These are phyloP conservation scores for Macrobrachium nipponense DNA, from an alignment of 1,140 invertebrate genomes.

Conservation along the genomic window DNA sequence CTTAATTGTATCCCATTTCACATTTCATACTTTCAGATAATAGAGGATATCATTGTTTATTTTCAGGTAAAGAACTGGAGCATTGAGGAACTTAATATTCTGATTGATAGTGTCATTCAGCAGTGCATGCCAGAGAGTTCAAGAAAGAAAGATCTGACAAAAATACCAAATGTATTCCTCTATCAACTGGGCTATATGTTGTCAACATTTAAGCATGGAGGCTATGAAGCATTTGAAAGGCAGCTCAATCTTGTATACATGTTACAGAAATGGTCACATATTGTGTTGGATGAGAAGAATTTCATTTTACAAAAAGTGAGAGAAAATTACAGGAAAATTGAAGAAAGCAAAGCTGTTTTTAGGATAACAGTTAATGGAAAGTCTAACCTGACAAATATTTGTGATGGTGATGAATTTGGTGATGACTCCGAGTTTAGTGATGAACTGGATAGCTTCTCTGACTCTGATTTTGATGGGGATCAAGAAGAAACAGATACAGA, in stretches of 20 bases:
- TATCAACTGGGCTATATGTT: constrained; percentile 23
- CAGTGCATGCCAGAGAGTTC: background rate
- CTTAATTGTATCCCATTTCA: background rate
- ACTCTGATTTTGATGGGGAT: too few relatives aligned
- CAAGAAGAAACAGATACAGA: too few relatives aligned
- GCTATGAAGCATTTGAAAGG: constrained; percentile 4
- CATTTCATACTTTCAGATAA: background rate
- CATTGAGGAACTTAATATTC: constrained; percentile 24
- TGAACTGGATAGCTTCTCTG: too few relatives aligned
- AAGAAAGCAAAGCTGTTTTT: too few relatives aligned
- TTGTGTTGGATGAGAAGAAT: too few relatives aligned
- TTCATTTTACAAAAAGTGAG: too few relatives aligned
- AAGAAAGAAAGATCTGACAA: background rate
- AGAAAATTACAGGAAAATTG: too few relatives aligned
- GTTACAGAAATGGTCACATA: background rate
- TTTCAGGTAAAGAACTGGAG: constrained; percentile 21
- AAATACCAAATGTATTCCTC: background rate
- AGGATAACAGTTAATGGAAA: too few relatives aligned
- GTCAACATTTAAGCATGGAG: constrained; percentile 5
- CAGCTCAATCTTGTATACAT: constrained; percentile 16
- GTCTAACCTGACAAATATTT: too few relatives aligned
- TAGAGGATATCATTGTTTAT: background rate
- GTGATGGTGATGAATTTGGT: too few relatives aligned
- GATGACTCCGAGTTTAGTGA: too few relatives aligned
- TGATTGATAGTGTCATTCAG: background rate